Percentiles rank a stretch among this genome's conserved stretches.
These are phyloP conservation scores for Agonum fuliginosum DNA, from an alignment of 2,888 invertebrate genomes.

Conservation along the genomic window DNA sequence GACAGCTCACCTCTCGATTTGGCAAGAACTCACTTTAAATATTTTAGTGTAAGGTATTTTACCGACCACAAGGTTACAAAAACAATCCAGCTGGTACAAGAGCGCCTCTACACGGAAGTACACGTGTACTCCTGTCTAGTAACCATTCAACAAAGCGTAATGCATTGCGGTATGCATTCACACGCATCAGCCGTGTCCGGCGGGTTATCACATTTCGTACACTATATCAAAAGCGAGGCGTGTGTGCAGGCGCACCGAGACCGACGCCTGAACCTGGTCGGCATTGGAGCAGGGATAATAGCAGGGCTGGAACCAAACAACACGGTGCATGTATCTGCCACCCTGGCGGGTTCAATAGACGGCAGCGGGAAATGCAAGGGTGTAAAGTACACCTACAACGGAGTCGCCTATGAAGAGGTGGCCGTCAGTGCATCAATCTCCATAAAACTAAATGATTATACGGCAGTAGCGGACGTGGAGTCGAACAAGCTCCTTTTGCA, in stretches of 20 bases:
- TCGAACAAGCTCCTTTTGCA: neutral
- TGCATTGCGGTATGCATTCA: slow-evolving; percentile 30
- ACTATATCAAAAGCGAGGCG: neutral
- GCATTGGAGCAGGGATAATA: slow-evolving; percentile 2
- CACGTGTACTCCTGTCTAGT: slow-evolving; percentile 1
- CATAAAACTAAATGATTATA: neutral
- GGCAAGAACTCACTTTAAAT: too few species aligned
- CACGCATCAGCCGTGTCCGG: neutral
- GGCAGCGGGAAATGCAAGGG: slow-evolving; percentile 13
- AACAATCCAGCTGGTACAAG: too few species aligned
- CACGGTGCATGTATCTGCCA: neutral
- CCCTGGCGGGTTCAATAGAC: neutral
- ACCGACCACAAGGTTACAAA: too few species aligned
- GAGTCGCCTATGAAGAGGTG: neutral
- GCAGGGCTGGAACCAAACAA: slow-evolving; percentile 4
- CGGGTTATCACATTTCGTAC: neutral
- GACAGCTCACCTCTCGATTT: too few species aligned
- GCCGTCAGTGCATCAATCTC: neutral
- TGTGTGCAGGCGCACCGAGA: slow-evolving; percentile 5
- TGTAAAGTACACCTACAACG: neutral
- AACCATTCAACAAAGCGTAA: neutral
- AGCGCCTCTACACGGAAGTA: too few species aligned
- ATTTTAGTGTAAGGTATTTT: too few species aligned
- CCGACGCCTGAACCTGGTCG: neutral
- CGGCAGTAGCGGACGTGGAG: neutral